Evolutionary conservation across 2,888 invertebrate genomes (phyloP).

Genomic region (Scaptomyza reducta): DNA sequence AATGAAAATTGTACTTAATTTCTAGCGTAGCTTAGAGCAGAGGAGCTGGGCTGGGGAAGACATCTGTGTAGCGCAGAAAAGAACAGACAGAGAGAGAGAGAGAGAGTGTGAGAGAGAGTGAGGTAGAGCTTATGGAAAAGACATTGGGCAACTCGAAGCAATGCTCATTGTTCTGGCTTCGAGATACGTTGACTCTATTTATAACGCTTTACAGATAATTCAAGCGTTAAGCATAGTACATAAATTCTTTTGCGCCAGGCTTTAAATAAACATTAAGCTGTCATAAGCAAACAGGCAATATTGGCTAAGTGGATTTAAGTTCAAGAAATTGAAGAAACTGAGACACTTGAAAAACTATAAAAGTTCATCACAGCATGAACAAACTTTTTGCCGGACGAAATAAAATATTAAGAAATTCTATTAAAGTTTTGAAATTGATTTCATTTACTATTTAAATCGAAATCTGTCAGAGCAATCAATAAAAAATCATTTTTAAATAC

Average conservation of each 20-base stretch:
- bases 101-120: neutral
- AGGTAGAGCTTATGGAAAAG: slow-evolving; percentile 48
- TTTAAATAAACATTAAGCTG: slow-evolving; percentile 11
- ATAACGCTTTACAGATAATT: slow-evolving; percentile 40
- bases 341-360: too few relatives aligned
- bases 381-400: neutral
- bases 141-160: slow-evolving; percentile 37
- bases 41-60: slow-evolving; percentile 23
- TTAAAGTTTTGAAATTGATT: too few relatives aligned
- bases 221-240: slow-evolving; percentile 27
- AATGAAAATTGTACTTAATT: slow-evolving; percentile 79
- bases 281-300: slow-evolving; percentile 25
- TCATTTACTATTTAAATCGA: too few relatives aligned
- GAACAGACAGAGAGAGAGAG: slow-evolving; percentile 11
- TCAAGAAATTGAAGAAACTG: neutral
- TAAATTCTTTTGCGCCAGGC: slow-evolving; percentile 4
- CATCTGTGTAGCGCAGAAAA: slow-evolving; percentile 46
- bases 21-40: slow-evolving; percentile 55
- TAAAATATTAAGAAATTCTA: too few relatives aligned
- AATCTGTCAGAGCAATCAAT: neutral
- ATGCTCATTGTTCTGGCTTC: slow-evolving; percentile 43
- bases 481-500: neutral
- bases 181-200: slow-evolving; percentile 40
- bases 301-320: slow-evolving; percentile 2
- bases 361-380: too few relatives aligned